Percentiles rank a stretch among this genome's conserved stretches.
Evolutionary conservation across 1,140 invertebrate genomes (phyloP).

Genomic region (Nymphalis io): DNA sequence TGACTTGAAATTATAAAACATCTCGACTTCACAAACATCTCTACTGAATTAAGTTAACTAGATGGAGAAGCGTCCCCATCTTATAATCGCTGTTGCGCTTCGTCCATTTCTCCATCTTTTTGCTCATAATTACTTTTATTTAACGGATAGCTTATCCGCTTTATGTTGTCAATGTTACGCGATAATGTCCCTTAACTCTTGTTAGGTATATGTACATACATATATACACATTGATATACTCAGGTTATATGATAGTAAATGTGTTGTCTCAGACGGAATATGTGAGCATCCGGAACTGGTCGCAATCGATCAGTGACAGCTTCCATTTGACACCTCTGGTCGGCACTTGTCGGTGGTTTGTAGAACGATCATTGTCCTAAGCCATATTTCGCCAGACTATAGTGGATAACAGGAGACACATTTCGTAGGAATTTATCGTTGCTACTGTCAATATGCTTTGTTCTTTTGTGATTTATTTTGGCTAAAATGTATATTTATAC

Average conservation of each 20-base stretch:
- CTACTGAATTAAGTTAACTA: constrained; percentile 5
- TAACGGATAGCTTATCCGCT: constrained; percentile 51
- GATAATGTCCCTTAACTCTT: neutral
- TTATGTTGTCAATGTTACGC: constrained; percentile 23
- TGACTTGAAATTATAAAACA: constrained; percentile 10
- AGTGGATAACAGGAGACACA: constrained; percentile 21
- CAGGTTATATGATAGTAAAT: constrained; percentile 30
- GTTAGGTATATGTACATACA: neutral
- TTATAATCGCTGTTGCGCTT: constrained; percentile 39
- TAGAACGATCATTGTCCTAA: constrained; percentile 27
- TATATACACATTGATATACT: neutral
- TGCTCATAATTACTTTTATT: constrained; percentile 52
- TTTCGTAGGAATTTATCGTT: constrained; percentile 13
- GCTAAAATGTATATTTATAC: neutral
- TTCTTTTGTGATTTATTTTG: neutral
- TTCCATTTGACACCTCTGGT: constrained; percentile 52
- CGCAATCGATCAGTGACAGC: constrained; percentile 63
- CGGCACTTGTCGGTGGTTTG: constrained; percentile 37
- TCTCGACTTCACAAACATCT: constrained; percentile 1
- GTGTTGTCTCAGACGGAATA: constrained; percentile 26
- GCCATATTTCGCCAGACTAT: constrained; percentile 24
- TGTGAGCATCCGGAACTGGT: constrained; percentile 24
- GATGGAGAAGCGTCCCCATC: constrained; percentile 14
- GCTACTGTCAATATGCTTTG: constrained; percentile 6
- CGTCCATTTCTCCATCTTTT: constrained; percentile 31